phyloP scores from a whole-genome alignment of 2,797 vertebrate genomes.

The Setipinna tenuifilis region DNA sequence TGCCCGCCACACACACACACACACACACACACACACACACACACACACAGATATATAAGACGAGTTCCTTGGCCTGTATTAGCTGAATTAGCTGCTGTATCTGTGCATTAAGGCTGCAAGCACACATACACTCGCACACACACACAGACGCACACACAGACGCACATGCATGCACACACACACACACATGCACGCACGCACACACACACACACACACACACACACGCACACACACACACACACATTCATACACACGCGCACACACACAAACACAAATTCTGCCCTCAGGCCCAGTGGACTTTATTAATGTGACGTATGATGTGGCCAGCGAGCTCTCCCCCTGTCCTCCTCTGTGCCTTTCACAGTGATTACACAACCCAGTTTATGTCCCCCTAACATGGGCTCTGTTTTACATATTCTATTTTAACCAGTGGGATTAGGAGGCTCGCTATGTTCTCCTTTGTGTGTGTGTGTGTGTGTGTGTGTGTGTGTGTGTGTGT shows the following conservation, averaged over 20 bases:
- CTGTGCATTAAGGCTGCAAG: background rate
- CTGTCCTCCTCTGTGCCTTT: background rate
- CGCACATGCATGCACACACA: background rate
- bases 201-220: background rate
- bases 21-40: constrained; percentile 30
- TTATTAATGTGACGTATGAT: background rate
- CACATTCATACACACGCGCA: too few relatives aligned
- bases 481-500: too few relatives aligned
- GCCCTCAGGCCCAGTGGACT: background rate
- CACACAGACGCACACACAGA: background rate
- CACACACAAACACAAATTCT: too few relatives aligned
- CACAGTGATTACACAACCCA: background rate
- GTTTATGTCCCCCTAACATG: background rate
- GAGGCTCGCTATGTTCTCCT: background rate
- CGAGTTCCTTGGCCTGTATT: background rate
- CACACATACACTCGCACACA: background rate
- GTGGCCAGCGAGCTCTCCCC: background rate
- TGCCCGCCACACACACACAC: too few relatives aligned
- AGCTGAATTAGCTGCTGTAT: too few relatives aligned
- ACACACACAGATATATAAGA: constrained; percentile 13
- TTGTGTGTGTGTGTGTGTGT: too few relatives aligned
- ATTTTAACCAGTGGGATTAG: background rate
- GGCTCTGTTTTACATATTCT: background rate
- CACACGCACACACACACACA: background rate
- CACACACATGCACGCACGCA: background rate